phyloP scores from a whole-genome alignment of 2,113 vertebrate genomes.

The Zosterops lateralis region DNA sequence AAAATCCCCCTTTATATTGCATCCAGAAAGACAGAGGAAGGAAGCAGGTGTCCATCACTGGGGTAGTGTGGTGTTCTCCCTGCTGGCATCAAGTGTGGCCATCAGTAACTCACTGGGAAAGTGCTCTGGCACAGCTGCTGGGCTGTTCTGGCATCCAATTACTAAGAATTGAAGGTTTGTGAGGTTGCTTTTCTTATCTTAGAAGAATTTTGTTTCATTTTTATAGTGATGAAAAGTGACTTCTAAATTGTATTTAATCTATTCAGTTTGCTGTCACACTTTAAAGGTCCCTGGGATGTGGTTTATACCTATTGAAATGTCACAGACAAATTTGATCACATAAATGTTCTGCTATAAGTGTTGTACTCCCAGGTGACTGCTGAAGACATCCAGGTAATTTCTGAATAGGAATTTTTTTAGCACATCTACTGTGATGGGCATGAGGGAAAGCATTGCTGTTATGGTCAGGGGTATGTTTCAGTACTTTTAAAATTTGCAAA shows the following conservation, averaged over 20 bases:
- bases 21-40: neutral
- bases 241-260: constrained; percentile 3
- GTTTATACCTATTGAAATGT: neutral
- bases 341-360: neutral
- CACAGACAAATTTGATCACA: neutral
- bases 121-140: neutral
- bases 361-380: neutral
- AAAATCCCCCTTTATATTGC: neutral
- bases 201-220: neutral
- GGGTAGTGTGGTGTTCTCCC: neutral
- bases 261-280: neutral
- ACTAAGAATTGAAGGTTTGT: neutral
- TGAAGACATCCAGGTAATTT: neutral
- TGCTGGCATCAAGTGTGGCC: neutral
- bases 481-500: neutral
- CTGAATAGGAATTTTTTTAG: neutral
- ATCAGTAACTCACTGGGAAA: neutral
- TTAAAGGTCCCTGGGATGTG: neutral
- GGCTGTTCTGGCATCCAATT: neutral
- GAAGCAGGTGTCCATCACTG: neutral
- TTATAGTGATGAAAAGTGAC: neutral
- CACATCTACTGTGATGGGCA: neutral
- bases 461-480: neutral
- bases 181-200: neutral
- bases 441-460: neutral